Percentiles rank a stretch among this genome's conserved stretches.
phyloP scores from a whole-genome alignment of 2,113 vertebrate species.

The Petroica traversi region DNA sequence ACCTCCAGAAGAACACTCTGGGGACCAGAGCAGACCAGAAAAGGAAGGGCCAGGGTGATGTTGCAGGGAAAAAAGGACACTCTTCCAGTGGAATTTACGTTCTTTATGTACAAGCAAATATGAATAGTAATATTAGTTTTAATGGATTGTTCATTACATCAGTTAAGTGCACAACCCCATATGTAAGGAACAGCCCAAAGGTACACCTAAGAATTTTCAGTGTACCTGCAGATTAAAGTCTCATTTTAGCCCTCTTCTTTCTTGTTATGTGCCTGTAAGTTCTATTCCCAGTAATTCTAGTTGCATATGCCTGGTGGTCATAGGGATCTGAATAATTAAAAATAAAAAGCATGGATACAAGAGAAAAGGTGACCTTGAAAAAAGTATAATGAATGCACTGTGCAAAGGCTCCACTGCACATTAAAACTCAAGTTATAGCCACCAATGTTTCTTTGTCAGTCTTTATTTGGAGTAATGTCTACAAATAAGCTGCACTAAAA shows the following conservation, averaged over 20 bases:
- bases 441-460: neutral
- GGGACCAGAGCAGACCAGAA: neutral
- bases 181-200: neutral
- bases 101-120: neutral
- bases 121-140: neutral
- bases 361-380: neutral
- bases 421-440: neutral
- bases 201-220: neutral
- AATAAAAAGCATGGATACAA: neutral
- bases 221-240: neutral
- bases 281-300: neutral
- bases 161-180: neutral
- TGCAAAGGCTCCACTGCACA: neutral
- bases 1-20: too few species aligned
- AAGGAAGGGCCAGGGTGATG: neutral
- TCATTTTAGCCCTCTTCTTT: neutral
- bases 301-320: neutral
- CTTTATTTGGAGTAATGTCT: neutral
- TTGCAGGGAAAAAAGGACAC: accelerated
- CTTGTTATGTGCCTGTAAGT: neutral
- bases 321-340: neutral
- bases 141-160: neutral
- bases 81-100: neutral
- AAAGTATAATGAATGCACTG: neutral
- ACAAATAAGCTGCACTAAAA: neutral